These are phyloP conservation scores for Darevskia mixta DNA, from an alignment of 2,797 vertebrate genomes.

Conservation along the genomic window DNA sequence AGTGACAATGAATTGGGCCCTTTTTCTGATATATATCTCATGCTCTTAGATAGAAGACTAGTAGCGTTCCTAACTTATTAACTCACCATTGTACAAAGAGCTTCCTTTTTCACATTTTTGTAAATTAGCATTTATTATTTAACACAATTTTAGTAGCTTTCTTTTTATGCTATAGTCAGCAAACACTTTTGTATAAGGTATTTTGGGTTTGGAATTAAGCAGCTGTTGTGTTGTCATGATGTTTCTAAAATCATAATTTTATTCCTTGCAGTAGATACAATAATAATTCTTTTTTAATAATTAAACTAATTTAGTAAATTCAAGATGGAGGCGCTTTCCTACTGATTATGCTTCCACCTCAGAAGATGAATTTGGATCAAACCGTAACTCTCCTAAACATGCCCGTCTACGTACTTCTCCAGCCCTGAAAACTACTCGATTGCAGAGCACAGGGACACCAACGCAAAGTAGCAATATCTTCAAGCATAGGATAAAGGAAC, in stretches of 20 bases:
- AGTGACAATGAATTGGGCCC: constrained; percentile 70
- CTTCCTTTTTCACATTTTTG: constrained; percentile 66
- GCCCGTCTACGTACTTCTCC: constrained; percentile 89
- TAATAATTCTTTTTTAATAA: constrained; percentile 85
- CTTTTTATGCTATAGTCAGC: constrained; percentile 73
- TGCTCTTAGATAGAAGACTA: constrained; percentile 51
- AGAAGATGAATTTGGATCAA: constrained; percentile 98
- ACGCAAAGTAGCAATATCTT: constrained; percentile 83
- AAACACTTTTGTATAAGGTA: constrained; percentile 72
- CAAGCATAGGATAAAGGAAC: constrained; percentile 93
- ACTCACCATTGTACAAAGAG: constrained; percentile 73
- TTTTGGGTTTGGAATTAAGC: constrained; percentile 65
- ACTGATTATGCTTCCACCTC: constrained; percentile 99
- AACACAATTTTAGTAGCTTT: constrained; percentile 72
- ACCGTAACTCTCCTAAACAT: constrained; percentile 92
- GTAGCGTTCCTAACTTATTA: constrained; percentile 68
- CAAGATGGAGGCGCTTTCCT: constrained; percentile 96
- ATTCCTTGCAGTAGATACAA: constrained; percentile 66
- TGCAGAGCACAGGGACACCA: constrained; percentile 84
- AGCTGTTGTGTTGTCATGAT: constrained; percentile 66
- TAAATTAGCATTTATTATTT: constrained; percentile 76
- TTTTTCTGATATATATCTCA: constrained; percentile 50
- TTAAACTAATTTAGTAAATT: constrained; percentile 90
- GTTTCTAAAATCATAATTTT: constrained; percentile 72
- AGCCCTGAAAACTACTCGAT: constrained; percentile 87